phyloP scores from a whole-genome alignment of 1,140 invertebrate species.

The Neodiprion virginianus region DNA sequence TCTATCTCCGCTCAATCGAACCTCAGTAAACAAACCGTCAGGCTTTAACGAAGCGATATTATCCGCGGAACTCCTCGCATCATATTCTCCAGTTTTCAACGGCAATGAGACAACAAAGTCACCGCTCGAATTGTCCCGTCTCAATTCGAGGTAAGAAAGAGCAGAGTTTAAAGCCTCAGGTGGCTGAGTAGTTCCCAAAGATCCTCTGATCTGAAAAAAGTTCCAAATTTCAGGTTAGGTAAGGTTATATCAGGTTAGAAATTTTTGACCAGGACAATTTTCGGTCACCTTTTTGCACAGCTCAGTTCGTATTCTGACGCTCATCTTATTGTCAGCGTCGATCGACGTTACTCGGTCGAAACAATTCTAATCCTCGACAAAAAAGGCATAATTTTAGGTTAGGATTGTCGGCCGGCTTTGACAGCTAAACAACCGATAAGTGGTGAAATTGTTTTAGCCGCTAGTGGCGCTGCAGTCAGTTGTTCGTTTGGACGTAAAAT shows the following conservation, averaged over 20 bases:
- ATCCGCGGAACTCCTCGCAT: slow-evolving; percentile 25
- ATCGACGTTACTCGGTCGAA: too few relatives aligned
- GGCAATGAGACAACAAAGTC: slow-evolving; percentile 38
- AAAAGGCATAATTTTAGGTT: too few relatives aligned
- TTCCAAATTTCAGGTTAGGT: background rate
- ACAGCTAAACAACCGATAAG: too few relatives aligned
- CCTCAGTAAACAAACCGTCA: background rate
- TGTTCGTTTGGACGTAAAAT: too few relatives aligned
- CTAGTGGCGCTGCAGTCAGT: too few relatives aligned
- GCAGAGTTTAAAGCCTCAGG: slow-evolving; percentile 17
- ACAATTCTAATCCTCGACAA: too few relatives aligned
- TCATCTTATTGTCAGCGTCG: background rate
- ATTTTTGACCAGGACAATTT: background rate
- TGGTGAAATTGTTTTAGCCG: too few relatives aligned
- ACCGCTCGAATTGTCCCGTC: slow-evolving; percentile 25
- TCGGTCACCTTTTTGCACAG: background rate
- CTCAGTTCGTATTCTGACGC: background rate
- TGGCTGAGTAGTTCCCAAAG: slow-evolving; percentile 25
- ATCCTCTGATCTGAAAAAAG: slow-evolving; percentile 32
- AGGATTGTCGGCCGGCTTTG: too few relatives aligned
- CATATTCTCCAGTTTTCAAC: slow-evolving; percentile 36
- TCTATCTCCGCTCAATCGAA: background rate
- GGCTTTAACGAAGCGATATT: background rate
- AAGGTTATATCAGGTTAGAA: background rate
- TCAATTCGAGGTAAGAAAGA: slow-evolving; percentile 30